phyloP scores from a whole-genome alignment of 2,888 invertebrate genomes.

The Tetheella fluctuosa region DNA sequence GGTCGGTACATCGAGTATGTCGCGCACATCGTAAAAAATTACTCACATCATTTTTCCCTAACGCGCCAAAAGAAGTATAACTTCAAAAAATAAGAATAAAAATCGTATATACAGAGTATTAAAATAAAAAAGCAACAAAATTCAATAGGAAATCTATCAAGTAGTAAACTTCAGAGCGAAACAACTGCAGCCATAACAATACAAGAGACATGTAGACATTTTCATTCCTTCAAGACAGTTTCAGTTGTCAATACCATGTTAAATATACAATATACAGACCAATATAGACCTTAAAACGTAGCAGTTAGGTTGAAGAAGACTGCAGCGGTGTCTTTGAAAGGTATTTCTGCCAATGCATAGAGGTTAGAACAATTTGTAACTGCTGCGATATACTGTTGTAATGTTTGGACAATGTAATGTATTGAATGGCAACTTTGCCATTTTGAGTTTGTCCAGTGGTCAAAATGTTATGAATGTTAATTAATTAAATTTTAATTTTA shows the following conservation, averaged over 20 bases:
- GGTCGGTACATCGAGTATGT: too few species aligned
- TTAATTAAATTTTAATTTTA: too few species aligned
- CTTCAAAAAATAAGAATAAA: too few species aligned
- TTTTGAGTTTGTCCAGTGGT: too few species aligned
- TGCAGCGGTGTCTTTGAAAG: conserved; percentile 23
- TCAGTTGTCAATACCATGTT: conserved; percentile 10
- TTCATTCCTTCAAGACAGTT: conserved; percentile 36
- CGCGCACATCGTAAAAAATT: too few species aligned
- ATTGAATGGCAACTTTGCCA: neutral
- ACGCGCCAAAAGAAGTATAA: too few species aligned
- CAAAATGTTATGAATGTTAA: too few species aligned
- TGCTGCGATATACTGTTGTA: conserved; percentile 46
- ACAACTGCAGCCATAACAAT: conserved; percentile 18
- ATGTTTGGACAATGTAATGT: conserved; percentile 27
- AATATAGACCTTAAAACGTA: conserved; percentile 21
- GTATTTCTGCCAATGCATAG: conserved; percentile 59
- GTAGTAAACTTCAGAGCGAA: conserved; percentile 33
- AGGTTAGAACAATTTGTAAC: conserved; percentile 63
- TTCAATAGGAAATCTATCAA: conserved; percentile 28
- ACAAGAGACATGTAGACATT: conserved; percentile 30
- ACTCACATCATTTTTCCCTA: too few species aligned
- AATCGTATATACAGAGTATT: neutral
- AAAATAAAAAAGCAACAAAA: conserved; percentile 30
- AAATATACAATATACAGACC: neutral
- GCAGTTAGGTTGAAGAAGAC: conserved; percentile 23